These are phyloP conservation scores for Yasuhikotakia modesta DNA, from an alignment of 2,797 vertebrate genomes.

Conservation along the genomic window DNA sequence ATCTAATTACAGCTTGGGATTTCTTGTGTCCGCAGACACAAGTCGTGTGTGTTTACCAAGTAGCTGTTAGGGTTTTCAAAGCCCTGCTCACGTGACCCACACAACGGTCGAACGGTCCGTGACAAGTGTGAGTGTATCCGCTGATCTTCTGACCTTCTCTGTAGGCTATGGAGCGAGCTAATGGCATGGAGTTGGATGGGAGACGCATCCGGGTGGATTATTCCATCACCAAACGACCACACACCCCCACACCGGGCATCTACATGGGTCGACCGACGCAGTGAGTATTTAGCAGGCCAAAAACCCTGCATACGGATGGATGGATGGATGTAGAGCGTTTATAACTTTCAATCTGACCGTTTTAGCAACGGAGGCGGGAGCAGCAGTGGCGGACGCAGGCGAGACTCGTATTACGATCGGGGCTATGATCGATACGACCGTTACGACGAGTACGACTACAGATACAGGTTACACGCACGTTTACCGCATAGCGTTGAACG, in stretches of 20 bases:
- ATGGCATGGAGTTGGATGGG: constrained; percentile 94
- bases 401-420: constrained; percentile 84
- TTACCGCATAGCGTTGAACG: not conserved
- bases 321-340: not conserved
- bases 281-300: constrained; percentile 75
- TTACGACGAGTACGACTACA: constrained; percentile 90
- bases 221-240: constrained; percentile 91
- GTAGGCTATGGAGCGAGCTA: constrained; percentile 91
- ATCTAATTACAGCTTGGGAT: not conserved
- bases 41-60: too few species aligned
- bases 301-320: too few species aligned
- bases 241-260: constrained; percentile 93
- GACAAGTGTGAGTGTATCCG: not conserved
- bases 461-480: constrained; percentile 78
- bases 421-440: constrained; percentile 88
- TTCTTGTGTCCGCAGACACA: not conserved
- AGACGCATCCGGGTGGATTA: constrained; percentile 91
- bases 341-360: not conserved
- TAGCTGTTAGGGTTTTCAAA: not conserved
- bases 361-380: constrained; percentile 65
- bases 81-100: not conserved
- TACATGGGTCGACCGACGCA: constrained; percentile 93
- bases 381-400: constrained; percentile 75
- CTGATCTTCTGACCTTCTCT: constrained; percentile 31
- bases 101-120: not conserved